Evolutionary conservation across 2,113 vertebrate species (phyloP).

Genomic region (Nymphicus hollandicus): DNA sequence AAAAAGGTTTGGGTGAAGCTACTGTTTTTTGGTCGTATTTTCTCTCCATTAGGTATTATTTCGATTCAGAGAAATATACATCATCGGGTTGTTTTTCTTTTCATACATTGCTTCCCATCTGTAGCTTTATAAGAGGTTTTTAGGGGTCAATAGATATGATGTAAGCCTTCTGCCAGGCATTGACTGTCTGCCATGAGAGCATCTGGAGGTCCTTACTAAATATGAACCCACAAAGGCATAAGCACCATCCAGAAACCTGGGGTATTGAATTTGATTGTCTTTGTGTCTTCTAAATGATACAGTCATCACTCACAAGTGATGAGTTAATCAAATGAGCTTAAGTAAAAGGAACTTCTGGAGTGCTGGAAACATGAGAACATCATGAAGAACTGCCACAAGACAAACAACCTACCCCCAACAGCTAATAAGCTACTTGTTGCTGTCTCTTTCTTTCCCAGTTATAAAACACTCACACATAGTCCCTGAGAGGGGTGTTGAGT

Average conservation of each 20-base stretch:
- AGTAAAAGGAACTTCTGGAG: background rate
- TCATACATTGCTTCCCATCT: background rate
- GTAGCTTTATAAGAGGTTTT: background rate
- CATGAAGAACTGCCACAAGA: background rate
- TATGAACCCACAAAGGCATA: background rate
- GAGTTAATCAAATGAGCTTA: background rate
- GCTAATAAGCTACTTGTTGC: background rate
- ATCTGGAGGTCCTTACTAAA: background rate
- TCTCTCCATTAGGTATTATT: background rate
- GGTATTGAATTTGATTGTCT: background rate
- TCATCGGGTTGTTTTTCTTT: background rate
- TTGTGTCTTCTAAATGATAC: background rate
- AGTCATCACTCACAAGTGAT: fast-evolving
- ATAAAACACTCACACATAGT: no score
- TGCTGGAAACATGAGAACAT: background rate
- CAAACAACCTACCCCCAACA: background rate
- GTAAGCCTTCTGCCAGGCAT: background rate
- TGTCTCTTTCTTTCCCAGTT: background rate
- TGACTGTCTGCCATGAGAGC: background rate
- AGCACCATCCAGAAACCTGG: background rate
- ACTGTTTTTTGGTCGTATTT: background rate
- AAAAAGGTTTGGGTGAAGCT: background rate
- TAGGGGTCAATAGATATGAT: background rate
- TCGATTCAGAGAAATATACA: background rate
- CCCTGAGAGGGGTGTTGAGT: background rate